Conservation (phyloP, 2,113 vertebrate species). For the Silurus glanis region DNA sequence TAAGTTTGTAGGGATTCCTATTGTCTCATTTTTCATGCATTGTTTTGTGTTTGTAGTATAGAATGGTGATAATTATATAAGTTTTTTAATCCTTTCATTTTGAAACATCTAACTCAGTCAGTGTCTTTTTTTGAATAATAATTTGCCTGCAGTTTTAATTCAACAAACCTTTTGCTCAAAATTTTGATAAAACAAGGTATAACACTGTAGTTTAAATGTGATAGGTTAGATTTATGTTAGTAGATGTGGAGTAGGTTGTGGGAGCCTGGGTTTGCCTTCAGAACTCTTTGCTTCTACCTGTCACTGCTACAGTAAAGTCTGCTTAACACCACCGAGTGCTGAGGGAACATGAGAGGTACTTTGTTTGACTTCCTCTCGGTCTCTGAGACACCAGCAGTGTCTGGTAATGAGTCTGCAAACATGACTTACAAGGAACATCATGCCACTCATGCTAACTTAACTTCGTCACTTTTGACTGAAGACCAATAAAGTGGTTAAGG, state of each 20-base stretch:
- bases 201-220: neutral
- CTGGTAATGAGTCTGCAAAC: conserved; percentile 76
- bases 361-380: conserved; percentile 78
- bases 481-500: conserved; percentile 35
- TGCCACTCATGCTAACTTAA: conserved; percentile 64
- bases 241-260: conserved; percentile 35
- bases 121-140: neutral
- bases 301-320: conserved; percentile 62
- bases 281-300: conserved; percentile 68
- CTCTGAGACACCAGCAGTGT: conserved; percentile 71
- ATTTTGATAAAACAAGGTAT: neutral
- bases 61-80: neutral
- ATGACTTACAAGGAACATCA: conserved; percentile 62
- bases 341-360: conserved; percentile 63
- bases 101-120: neutral
- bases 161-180: neutral
- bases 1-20: neutral
- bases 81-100: neutral
- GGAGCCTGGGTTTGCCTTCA: conserved; percentile 56
- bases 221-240: conserved; percentile 25
- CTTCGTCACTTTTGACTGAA: conserved; percentile 47
- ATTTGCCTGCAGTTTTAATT: neutral
- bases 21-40: neutral
- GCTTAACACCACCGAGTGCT: conserved; percentile 62
- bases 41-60: neutral